Conservation (phyloP, 2,113 vertebrate genomes). For the Mixornis gularis region DNA sequence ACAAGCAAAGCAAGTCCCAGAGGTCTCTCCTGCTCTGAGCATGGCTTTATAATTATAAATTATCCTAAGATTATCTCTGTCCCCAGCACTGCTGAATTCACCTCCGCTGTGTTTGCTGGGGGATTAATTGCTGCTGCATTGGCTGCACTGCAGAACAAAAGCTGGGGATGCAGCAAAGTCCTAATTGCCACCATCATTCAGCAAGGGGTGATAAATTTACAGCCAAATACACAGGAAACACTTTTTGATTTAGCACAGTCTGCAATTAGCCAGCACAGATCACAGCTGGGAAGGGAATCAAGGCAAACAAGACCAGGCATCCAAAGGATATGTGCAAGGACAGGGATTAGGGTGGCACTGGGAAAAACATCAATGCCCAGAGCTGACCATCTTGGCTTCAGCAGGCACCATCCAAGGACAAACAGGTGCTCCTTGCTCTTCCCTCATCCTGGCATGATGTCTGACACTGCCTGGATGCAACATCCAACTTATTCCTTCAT, state of each 20-base stretch:
- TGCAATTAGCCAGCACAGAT: neutral
- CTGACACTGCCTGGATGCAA: neutral
- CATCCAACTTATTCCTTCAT: neutral
- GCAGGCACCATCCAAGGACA: neutral
- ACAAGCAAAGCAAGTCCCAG: slow-evolving; percentile 4
- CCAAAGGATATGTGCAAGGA: neutral
- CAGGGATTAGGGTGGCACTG: neutral
- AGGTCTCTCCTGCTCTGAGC: neutral
- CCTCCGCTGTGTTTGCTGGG: neutral
- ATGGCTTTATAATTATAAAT: slow-evolving; percentile 40
- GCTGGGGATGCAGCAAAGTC: neutral
- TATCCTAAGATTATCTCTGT: slow-evolving; percentile 39
- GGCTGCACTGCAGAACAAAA: neutral
- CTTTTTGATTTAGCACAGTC: neutral
- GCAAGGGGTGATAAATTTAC: slow-evolving; percentile 12
- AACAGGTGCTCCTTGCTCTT: neutral
- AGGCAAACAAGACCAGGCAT: neutral
- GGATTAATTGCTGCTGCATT: slow-evolving; percentile 39
- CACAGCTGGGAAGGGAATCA: neutral
- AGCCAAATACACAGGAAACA: neutral
- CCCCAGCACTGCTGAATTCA: neutral
- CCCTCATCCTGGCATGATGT: neutral
- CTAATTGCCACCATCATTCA: neutral
- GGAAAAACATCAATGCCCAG: neutral
- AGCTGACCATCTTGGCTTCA: neutral